Conservation (phyloP, 2,113 vertebrate species). For the Prionailurus viverrinus region DNA sequence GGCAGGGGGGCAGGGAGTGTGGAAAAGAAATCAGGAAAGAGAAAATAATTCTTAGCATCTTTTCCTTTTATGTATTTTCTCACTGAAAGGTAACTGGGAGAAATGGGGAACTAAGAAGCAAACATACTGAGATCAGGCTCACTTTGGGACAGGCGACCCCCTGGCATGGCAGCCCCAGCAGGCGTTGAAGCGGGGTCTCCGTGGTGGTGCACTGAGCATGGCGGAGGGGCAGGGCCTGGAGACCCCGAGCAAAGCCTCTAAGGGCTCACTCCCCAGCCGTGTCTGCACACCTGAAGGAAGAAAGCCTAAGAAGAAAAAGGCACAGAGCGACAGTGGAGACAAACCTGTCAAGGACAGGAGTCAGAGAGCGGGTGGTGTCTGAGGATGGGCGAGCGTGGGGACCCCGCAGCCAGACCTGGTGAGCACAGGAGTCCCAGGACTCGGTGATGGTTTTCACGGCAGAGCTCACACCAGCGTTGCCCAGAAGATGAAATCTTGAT, state of each 20-base stretch:
- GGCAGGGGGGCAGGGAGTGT: background rate
- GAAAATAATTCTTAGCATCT: background rate
- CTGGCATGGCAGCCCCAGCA: rapidly evolving
- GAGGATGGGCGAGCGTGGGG: rapidly evolving
- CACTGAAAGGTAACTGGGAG: background rate
- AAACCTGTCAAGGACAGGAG: background rate
- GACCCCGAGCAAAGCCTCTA: background rate
- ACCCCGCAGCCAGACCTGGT: background rate
- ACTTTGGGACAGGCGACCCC: background rate
- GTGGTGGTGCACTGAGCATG: rapidly evolving
- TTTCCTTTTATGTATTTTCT: background rate
- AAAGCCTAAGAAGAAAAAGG: background rate
- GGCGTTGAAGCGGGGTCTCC: rapidly evolving
- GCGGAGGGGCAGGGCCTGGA: background rate
- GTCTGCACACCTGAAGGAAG: background rate
- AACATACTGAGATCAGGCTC: background rate
- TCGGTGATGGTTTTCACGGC: rapidly evolving
- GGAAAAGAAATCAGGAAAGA: background rate
- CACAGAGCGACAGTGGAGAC: background rate
- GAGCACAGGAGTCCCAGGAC: background rate
- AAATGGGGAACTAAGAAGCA: background rate
- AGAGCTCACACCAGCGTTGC: rapidly evolving
- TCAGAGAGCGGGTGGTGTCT: rapidly evolving
- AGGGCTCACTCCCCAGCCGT: background rate
- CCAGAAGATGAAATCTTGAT: too few species aligned